Conservation (phyloP, 2,888 invertebrate genomes). For the Rhaphigaster nebulosa region DNA sequence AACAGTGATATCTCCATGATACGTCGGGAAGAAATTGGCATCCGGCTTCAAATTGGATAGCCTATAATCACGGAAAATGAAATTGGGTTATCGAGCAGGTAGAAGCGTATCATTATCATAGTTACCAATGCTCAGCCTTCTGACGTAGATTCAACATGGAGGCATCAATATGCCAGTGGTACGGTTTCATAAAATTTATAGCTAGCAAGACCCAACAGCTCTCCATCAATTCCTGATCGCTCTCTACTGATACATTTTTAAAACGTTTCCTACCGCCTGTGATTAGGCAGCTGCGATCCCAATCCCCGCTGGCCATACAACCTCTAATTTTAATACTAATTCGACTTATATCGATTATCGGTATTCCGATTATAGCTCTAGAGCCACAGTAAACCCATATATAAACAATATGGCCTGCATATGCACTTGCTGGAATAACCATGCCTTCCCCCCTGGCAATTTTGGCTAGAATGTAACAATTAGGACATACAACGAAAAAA, state of each 20-base stretch:
- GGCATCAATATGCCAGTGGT: conserved; percentile 12
- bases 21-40: neutral
- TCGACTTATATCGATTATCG: conserved; percentile 35
- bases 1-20: neutral
- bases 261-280: neutral
- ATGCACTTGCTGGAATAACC: neutral
- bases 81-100: conserved; percentile 2
- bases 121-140: neutral
- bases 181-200: conserved; percentile 25
- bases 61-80: neutral
- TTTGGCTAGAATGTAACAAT: neutral
- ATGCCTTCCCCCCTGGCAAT: neutral
- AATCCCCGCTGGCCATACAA: neutral
- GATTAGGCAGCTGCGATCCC: neutral
- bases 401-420: neutral
- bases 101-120: neutral
- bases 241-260: conserved; percentile 18
- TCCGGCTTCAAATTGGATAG: neutral
- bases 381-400: neutral
- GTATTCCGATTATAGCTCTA: neutral
- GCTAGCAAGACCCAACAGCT: neutral
- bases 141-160: conserved; percentile 12
- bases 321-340: conserved; percentile 40
- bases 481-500: neutral
- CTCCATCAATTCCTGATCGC: conserved; percentile 9